A percentile compares a stretch with the other conserved stretches of the same genome.
Conservation (phyloP, 2,113 vertebrate species). For the Euleptes europaea region DNA sequence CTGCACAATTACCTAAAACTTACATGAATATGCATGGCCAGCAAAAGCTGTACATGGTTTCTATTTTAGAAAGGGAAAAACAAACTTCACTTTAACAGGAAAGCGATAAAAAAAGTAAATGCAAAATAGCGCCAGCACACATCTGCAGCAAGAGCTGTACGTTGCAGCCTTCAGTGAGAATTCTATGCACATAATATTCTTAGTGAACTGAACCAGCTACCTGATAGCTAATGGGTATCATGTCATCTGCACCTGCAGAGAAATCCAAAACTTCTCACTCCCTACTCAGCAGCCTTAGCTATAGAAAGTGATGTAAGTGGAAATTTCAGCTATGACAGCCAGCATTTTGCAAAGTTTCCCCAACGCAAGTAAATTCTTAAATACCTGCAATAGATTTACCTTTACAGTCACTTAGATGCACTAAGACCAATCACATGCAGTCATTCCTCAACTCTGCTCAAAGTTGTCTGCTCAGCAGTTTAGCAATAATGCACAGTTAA, state of each 20-base stretch:
- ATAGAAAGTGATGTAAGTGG: conserved; percentile 67
- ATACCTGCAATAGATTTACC: conserved; percentile 73
- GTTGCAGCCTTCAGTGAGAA: conserved; percentile 65
- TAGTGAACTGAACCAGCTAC: conserved; percentile 52
- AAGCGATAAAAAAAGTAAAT: conserved; percentile 61
- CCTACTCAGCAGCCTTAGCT: conserved; percentile 59
- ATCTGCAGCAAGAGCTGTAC: conserved; percentile 62
- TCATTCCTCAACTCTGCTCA: conserved; percentile 71
- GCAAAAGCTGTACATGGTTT: conserved; percentile 69
- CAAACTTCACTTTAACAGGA: conserved; percentile 65
- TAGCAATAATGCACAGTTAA: conserved; percentile 73
- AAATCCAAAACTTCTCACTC: conserved; percentile 57
- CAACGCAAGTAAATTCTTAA: conserved; percentile 69
- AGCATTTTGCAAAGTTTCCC: conserved; percentile 66
- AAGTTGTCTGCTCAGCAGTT: conserved; percentile 81
- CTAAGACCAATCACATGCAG: conserved; percentile 72
- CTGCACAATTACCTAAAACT: conserved; percentile 69
- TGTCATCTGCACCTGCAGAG: conserved; percentile 78
- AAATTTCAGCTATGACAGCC: conserved; percentile 62
- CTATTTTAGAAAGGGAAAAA: conserved; percentile 67
- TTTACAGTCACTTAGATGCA: conserved; percentile 62
- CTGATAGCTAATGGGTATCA: conserved; percentile 49
- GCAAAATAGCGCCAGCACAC: conserved; percentile 59
- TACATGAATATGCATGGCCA: conserved; percentile 66
- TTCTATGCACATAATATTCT: conserved; percentile 43